Evolutionary conservation across 2,113 vertebrate genomes (phyloP), one percentile per base, ranked within the genome.

Genomic region (Thamnaconus septentrionalis): DNA sequence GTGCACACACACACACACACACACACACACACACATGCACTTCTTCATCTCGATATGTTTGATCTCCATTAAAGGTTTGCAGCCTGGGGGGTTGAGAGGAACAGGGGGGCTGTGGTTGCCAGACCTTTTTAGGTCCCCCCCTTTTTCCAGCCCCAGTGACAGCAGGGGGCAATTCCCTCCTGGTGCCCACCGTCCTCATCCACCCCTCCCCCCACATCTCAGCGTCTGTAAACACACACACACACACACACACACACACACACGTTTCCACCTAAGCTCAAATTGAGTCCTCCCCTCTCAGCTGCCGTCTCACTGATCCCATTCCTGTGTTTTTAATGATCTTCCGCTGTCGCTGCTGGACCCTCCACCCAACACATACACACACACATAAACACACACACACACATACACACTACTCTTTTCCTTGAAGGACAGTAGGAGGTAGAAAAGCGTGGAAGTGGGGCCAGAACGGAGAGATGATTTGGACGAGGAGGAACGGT

Each of bases 281-380:
- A 87, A 86, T 88, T 87, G 83, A 87, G 81, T 73, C 66, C 61
- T 77, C 66, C 76, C 78, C 68, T 75, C 81, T 82, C 66, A 64
- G 62, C 77, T 79, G 71, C 71, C 72, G 18, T 83, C 77, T 54
- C 53, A 69, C 83, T 87, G 79, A 84, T 87, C 83, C 83, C 79
- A 73, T 80, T 78, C 71, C 75, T 78, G 66, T 81, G 80, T 86
- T 86, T 81, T 85, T 83, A 77, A 88, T 83, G 68, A 83, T 82
- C 63, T 80, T 73, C 58, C 41, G 2, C 71, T 64, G 71, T 79
- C 31, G 3, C 65, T 58, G 54, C 57, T 18, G 18, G 46, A 41
- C 40, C 11, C n/a, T 4, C 52, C 40, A 7, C 8, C 41, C n/a
- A n/a, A 42, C 53, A 11, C 65, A 2, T 41, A 4, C 10, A 6